phyloP scores from a whole-genome alignment of 2,113 vertebrate genomes.

The Smithornis capensis region DNA sequence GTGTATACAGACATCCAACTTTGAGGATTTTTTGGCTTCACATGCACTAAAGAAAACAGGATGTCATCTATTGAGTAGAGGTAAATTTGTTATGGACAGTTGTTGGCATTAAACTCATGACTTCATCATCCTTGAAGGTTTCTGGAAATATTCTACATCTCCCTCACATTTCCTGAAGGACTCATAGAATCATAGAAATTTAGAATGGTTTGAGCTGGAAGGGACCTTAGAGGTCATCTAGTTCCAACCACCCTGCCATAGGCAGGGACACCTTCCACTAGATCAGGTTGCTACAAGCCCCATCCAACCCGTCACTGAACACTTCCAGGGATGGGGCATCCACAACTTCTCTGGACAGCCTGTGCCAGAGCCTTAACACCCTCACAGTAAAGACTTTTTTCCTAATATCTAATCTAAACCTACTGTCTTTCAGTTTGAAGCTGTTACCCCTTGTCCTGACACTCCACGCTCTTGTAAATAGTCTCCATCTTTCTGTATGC shows the following conservation, averaged over 20 bases:
- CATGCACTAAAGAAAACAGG: neutral
- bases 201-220: neutral
- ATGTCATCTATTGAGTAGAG: neutral
- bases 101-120: neutral
- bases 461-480: neutral
- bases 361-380: neutral
- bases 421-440: neutral
- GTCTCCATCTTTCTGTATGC: rapidly evolving
- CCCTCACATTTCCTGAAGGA: neutral
- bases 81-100: neutral
- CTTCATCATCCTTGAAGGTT: neutral
- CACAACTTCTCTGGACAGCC: neutral
- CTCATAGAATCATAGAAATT: neutral
- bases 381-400: neutral
- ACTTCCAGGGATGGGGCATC: neutral
- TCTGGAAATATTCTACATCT: neutral
- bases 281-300: neutral
- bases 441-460: neutral
- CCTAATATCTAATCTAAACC: neutral
- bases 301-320: rapidly evolving
- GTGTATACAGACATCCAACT: rapidly evolving
- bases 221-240: neutral
- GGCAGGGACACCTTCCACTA: neutral
- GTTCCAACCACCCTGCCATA: neutral
- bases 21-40: neutral